Evolutionary conservation across 1,140 invertebrate species (phyloP).

Genomic region (Zeugodacus cucurbitae): DNA sequence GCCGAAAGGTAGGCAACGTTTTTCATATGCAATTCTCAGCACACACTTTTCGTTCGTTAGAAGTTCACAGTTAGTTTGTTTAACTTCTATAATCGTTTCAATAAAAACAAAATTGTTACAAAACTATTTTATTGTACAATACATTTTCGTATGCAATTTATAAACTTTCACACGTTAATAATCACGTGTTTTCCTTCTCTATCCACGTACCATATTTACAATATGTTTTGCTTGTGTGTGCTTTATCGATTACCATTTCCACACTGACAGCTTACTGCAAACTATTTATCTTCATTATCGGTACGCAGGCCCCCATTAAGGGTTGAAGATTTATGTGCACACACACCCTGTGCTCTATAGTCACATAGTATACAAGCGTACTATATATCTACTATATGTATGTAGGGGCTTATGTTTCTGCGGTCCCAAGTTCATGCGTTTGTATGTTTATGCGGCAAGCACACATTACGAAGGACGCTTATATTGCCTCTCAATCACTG

Average conservation of each 20-base stretch:
- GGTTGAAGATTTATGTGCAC: not conserved
- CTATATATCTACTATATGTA: not conserved
- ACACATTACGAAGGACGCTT: not conserved
- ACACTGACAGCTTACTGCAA: not conserved
- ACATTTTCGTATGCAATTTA: too few species aligned
- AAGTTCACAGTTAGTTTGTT: too few species aligned
- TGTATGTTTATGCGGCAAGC: not conserved
- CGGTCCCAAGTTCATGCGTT: too few species aligned
- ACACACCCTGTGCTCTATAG: not conserved
- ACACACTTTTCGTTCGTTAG: too few species aligned
- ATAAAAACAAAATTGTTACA: too few species aligned
- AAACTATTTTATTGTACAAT: too few species aligned
- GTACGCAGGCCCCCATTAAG: not conserved
- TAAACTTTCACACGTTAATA: not conserved
- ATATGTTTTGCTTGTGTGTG: not conserved
- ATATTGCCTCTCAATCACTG: not conserved
- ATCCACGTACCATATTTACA: not conserved
- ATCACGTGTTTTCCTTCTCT: not conserved
- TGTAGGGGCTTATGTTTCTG: not conserved
- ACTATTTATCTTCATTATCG: conserved; percentile 22
- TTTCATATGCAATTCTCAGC: too few species aligned
- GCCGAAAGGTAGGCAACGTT: too few species aligned
- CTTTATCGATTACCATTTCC: not conserved
- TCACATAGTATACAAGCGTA: not conserved
- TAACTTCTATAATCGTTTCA: too few species aligned